These are phyloP conservation scores for Toxotes chatareus DNA, from an alignment of 2,113 vertebrate genomes.

Conservation along the genomic window DNA sequence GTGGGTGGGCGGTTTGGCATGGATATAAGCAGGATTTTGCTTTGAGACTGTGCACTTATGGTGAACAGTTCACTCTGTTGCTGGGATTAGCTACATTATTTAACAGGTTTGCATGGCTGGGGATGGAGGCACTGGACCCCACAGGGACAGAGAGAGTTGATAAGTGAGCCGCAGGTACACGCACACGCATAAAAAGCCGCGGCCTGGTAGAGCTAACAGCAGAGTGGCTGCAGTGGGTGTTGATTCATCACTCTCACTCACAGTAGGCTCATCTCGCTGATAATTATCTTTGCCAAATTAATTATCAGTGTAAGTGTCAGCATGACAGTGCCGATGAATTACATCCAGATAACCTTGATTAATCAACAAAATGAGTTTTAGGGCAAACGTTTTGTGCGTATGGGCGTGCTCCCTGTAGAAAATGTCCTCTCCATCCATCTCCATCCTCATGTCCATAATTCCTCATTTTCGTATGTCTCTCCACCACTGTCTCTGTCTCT, in stretches of 20 bases:
- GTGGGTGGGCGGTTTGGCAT: slow-evolving; percentile 18
- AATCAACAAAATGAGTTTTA: slow-evolving; percentile 74
- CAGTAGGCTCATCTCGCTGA: slow-evolving; percentile 69
- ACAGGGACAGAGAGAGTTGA: slow-evolving; percentile 14
- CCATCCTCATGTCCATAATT: slow-evolving; percentile 13
- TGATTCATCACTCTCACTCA: slow-evolving; percentile 69
- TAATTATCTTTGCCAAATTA: slow-evolving; percentile 79
- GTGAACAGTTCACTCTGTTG: slow-evolving; percentile 4
- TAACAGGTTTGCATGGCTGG: slow-evolving; percentile 25
- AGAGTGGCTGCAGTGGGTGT: slow-evolving; percentile 62
- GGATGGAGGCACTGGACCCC: slow-evolving; percentile 22
- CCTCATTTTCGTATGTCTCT: neutral
- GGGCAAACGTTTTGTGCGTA: slow-evolving; percentile 63
- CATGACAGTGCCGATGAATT: slow-evolving; percentile 69
- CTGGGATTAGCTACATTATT: slow-evolving; percentile 27
- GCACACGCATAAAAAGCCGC: slow-evolving; percentile 28
- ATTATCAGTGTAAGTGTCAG: slow-evolving; percentile 77
- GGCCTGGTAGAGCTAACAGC: slow-evolving; percentile 48
- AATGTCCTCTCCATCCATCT: slow-evolving; percentile 59
- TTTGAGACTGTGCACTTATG: slow-evolving; percentile 8
- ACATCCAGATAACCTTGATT: slow-evolving; percentile 78
- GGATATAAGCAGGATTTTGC: slow-evolving; percentile 39
- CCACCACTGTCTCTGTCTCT: neutral
- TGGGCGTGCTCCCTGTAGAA: slow-evolving; percentile 40
- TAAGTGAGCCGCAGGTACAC: slow-evolving; percentile 46